A percentile compares a stretch with the other conserved stretches of the same genome.
Conservation (phyloP, 2,113 vertebrate genomes). For the Campylomormyrus numenius region DNA sequence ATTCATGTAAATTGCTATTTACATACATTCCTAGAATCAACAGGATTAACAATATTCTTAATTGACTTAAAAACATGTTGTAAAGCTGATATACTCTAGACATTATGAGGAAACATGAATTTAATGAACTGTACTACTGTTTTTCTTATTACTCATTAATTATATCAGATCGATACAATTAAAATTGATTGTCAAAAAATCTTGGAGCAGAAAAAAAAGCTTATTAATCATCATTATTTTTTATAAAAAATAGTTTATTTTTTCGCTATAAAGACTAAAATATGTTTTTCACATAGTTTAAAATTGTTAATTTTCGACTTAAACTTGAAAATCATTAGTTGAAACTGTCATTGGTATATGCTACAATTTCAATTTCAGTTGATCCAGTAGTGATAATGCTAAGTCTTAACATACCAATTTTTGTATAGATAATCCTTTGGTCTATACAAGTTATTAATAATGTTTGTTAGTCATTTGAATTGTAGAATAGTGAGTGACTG, state of each 20-base stretch:
- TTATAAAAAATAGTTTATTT: neutral
- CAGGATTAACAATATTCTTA: neutral
- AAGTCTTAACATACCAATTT: neutral
- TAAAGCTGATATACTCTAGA: neutral
- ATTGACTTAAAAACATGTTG: neutral
- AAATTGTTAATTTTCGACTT: neutral
- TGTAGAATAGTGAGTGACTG: neutral
- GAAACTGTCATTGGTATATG: neutral
- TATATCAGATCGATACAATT: neutral
- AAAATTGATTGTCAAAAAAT: neutral
- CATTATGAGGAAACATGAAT: neutral
- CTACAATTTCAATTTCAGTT: neutral
- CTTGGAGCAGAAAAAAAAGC: neutral
- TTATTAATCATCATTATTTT: neutral
- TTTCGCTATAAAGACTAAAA: neutral
- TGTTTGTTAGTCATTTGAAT: neutral
- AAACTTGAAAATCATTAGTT: neutral
- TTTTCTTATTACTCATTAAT: neutral
- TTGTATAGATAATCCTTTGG: neutral
- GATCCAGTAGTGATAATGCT: neutral
- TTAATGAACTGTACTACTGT: neutral
- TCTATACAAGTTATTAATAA: neutral
- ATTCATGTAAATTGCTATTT: neutral
- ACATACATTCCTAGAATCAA: neutral
- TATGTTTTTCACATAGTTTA: neutral